Percentiles rank a stretch among this genome's conserved stretches.
Evolutionary conservation across 2,113 vertebrate genomes (phyloP).

Genomic region (Apodemus speciosus): DNA sequence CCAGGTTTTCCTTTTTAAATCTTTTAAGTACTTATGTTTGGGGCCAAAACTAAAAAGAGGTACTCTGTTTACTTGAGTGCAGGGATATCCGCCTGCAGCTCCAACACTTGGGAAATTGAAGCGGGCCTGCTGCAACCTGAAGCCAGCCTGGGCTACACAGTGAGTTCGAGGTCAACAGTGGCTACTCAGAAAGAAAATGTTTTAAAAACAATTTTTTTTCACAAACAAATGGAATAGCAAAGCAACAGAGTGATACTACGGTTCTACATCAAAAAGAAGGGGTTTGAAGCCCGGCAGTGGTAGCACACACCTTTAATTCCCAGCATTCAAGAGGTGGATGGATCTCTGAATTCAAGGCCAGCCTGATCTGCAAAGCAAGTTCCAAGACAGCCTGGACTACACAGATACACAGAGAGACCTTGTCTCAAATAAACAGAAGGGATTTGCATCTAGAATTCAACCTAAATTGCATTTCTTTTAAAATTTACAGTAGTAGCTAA

Average conservation of each 20-base stretch:
- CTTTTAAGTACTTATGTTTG: neutral
- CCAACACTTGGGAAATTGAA: neutral
- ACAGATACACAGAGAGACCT: neutral
- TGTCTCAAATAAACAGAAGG: neutral
- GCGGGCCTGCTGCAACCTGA: neutral
- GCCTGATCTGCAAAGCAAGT: neutral
- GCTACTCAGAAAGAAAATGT: neutral
- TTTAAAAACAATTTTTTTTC: neutral
- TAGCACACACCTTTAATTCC: neutral
- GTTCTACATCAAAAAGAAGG: neutral
- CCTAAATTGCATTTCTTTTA: neutral
- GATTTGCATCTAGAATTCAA: neutral
- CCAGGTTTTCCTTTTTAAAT: neutral
- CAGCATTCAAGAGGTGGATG: neutral
- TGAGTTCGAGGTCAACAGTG: neutral
- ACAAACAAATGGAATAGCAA: neutral
- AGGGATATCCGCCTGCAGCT: neutral
- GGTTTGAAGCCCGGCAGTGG: neutral
- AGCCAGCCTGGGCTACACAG: neutral
- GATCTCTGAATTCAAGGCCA: neutral
- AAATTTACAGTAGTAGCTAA: neutral
- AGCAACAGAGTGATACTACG: neutral
- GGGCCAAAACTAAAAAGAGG: neutral
- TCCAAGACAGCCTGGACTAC: neutral
- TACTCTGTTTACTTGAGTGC: neutral